Evolutionary conservation across 2,113 vertebrate species (phyloP).

Genomic region (Caloenas nicobarica): DNA sequence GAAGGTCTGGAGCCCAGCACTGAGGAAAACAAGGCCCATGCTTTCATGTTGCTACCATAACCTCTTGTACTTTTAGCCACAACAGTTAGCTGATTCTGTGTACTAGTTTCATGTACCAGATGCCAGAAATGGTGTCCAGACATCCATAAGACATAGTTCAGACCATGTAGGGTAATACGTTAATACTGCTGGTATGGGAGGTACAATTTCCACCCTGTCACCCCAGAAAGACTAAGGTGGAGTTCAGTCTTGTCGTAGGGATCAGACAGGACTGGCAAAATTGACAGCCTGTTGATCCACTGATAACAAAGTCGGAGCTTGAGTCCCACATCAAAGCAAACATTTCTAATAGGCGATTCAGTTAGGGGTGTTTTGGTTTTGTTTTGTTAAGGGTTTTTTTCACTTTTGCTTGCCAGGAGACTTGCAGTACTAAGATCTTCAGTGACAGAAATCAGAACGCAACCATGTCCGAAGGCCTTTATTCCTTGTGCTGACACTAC

Average conservation of each 20-base stretch:
- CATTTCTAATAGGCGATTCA: background rate
- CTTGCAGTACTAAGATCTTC: background rate
- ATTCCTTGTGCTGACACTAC: background rate
- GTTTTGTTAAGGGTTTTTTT: background rate
- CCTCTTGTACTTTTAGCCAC: background rate
- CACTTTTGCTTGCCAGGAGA: background rate
- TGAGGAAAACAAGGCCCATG: background rate
- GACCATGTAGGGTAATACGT: background rate
- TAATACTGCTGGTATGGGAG: background rate
- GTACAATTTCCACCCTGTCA: background rate
- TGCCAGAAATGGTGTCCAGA: background rate
- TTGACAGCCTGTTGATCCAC: background rate
- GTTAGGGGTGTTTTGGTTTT: background rate
- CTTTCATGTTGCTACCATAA: background rate
- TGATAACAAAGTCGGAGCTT: background rate
- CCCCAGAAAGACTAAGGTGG: rapidly evolving
- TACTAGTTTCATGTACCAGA: background rate
- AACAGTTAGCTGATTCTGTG: background rate
- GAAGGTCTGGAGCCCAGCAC: background rate
- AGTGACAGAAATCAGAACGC: background rate
- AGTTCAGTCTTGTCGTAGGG: background rate
- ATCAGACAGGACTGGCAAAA: background rate
- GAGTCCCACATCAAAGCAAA: background rate
- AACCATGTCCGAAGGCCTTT: background rate
- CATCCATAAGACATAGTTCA: background rate